Base-by-base conservation (phyloP, 2,888 invertebrate species). In the Machimus atricapillus region DNA sequence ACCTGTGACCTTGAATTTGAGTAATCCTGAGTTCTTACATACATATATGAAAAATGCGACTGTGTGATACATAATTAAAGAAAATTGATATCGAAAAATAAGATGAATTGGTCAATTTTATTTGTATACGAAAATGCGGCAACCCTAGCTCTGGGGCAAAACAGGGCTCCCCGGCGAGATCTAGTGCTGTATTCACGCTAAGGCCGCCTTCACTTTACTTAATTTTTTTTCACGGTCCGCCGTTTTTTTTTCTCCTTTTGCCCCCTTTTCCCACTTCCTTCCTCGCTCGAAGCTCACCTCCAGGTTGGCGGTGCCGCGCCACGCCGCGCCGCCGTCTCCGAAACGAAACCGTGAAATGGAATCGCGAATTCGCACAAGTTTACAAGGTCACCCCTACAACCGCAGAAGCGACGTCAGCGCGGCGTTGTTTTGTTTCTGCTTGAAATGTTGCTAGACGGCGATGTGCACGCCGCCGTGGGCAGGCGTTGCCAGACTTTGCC, bases 311-410 rank as follows among this genome's bases (percentile, higher is more conserved):
- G 9, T 23, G n/a, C 46, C 43, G 40, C 46, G 40, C 19, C 16
- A 37, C 5, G 14, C 43, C 43, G 46, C 79, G 79, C 7, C 43
- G 83, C 37, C 58, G 56, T 34, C n/a, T 40, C 73, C 40, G 37
- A 23, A 31, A 19, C 83, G 43, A 66, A 83, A 66, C 83, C 58
- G 16, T 58, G 66, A 73, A 83, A 83, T 83, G 66, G 83, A 83
- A 83, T 83, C 23, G 40, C 34, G 83, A 79, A 83, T 83, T 83
- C 83, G 83, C 83, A 66, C 83, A 83, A 83, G 83, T 83, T 83
- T 83, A 83, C 83, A 83, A 83, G 83, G 83, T 83, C 83, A 83
- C 83, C 34, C 14, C 73, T 66, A 83, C 83, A 83, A 19, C 27
- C 37, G 37, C 23, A 83, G 27, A 43, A 40, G 73, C 73, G 43